A percentile compares a stretch with the other conserved stretches of the same genome.
Evolutionary conservation across 2,113 vertebrate species (phyloP).

Genomic region (Synodontis membranacea): DNA sequence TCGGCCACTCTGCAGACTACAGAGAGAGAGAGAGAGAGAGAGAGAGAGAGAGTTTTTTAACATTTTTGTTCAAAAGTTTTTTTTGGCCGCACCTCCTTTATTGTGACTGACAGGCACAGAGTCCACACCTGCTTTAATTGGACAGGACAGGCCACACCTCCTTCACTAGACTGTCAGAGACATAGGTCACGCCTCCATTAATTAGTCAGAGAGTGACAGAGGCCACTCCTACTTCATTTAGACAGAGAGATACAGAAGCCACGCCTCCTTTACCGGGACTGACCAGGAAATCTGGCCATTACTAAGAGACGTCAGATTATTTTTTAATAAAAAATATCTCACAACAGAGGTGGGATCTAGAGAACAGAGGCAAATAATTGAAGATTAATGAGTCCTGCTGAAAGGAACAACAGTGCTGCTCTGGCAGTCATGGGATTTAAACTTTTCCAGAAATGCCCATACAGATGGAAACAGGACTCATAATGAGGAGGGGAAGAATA

Average conservation of each 20-base stretch:
- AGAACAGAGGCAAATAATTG: not conserved
- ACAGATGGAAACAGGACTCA: not conserved
- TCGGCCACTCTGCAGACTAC: conserved; percentile 28
- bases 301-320: not conserved
- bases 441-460: not conserved
- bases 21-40: not conserved
- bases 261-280: not conserved
- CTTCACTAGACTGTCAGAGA: not conserved
- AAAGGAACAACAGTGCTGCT: not conserved
- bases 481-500: not conserved
- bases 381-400: not conserved
- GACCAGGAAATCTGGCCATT: not conserved
- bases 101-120: not conserved
- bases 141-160: not conserved
- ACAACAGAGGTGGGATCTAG: not conserved
- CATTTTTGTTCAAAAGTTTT: not conserved
- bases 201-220: not conserved
- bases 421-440: not conserved
- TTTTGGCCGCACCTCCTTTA: not conserved
- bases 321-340: not conserved
- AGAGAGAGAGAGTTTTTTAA: not conserved
- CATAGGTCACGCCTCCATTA: not conserved
- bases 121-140: not conserved
- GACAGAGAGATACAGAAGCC: not conserved
- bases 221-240: not conserved